phyloP scores from a whole-genome alignment of 2,797 vertebrate species.

The Anguilla pacifica region DNA sequence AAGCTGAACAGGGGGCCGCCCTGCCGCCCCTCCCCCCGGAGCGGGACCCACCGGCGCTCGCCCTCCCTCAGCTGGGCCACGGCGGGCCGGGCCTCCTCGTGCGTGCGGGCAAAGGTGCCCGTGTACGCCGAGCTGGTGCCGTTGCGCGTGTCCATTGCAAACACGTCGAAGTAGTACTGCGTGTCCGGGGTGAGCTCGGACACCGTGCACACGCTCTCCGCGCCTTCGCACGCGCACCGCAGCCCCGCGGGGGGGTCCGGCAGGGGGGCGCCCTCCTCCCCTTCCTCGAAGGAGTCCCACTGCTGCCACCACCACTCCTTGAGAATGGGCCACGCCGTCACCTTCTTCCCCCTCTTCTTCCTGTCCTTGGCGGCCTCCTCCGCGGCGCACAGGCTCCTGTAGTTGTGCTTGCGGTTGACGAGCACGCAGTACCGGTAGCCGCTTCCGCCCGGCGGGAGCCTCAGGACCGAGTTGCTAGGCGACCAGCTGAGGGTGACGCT shows the following conservation, averaged over 20 bases:
- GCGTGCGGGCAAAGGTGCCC: conserved; percentile 78
- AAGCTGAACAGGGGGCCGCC: conserved; percentile 71
- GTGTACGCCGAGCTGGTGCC: conserved; percentile 78
- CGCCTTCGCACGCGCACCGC: conserved; percentile 77
- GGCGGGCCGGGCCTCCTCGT: conserved; percentile 75
- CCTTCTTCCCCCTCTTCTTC: conserved; percentile 47
- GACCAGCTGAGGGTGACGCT: conserved; percentile 85
- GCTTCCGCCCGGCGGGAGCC: conserved; percentile 56
- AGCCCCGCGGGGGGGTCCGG: conserved; percentile 60
- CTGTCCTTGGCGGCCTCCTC: conserved; percentile 64
- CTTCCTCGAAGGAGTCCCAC: conserved; percentile 59
- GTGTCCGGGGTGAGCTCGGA: conserved; percentile 79
- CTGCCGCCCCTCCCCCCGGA: conserved; percentile 52
- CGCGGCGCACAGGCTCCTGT: conserved; percentile 81
- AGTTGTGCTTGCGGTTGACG: conserved; percentile 80
- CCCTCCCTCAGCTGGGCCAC: conserved; percentile 76
- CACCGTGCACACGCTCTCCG: conserved; percentile 80
- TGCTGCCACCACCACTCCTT: conserved; percentile 77
- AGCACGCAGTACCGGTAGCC: conserved; percentile 83
- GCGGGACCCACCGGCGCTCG: conserved; percentile 76
- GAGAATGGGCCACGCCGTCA: conserved; percentile 64
- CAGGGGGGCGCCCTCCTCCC: conserved; percentile 26
- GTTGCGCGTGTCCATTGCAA: conserved; percentile 79
- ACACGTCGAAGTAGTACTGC: conserved; percentile 88
- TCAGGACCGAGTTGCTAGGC: conserved; percentile 74